Conservation (phyloP, 2,113 vertebrate species). For the Tychaedon coryphoeus region DNA sequence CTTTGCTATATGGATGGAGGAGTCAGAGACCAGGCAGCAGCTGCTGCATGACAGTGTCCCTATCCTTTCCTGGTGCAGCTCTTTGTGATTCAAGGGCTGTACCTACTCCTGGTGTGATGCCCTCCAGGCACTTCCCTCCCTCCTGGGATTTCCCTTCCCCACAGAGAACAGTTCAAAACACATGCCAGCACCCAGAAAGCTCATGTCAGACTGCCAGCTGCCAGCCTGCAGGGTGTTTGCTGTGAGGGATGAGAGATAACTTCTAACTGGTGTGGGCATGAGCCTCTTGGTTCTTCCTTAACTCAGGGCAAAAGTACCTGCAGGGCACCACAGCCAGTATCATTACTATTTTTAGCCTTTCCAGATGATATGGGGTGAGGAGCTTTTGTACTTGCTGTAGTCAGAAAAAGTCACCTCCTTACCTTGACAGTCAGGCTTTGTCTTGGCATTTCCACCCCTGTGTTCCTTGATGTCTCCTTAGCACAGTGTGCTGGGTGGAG, state of each 20-base stretch:
- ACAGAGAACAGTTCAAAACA: not conserved
- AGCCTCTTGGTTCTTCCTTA: not conserved
- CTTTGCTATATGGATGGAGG: not conserved
- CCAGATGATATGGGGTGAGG: not conserved
- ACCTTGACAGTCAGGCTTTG: not conserved
- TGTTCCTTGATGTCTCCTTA: not conserved
- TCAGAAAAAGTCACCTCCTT: not conserved
- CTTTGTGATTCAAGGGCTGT: not conserved
- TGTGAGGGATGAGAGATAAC: not conserved
- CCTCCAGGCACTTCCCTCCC: not conserved
- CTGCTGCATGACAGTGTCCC: rapidly evolving
- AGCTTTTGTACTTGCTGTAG: not conserved
- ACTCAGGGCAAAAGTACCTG: not conserved
- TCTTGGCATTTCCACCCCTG: not conserved
- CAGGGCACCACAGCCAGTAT: not conserved
- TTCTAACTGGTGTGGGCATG: not conserved
- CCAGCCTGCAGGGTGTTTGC: not conserved
- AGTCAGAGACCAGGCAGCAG: not conserved
- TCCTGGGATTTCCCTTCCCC: not conserved
- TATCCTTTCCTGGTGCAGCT: not conserved
- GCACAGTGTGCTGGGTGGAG: rapidly evolving
- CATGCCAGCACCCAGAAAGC: not conserved
- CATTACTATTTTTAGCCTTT: not conserved
- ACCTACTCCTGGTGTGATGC: not conserved
- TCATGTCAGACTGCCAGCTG: not conserved